Percentiles rank a stretch among this genome's conserved stretches.
Evolutionary conservation across 2,113 vertebrate genomes (phyloP).

Genomic region (Paratilapia polleni): DNA sequence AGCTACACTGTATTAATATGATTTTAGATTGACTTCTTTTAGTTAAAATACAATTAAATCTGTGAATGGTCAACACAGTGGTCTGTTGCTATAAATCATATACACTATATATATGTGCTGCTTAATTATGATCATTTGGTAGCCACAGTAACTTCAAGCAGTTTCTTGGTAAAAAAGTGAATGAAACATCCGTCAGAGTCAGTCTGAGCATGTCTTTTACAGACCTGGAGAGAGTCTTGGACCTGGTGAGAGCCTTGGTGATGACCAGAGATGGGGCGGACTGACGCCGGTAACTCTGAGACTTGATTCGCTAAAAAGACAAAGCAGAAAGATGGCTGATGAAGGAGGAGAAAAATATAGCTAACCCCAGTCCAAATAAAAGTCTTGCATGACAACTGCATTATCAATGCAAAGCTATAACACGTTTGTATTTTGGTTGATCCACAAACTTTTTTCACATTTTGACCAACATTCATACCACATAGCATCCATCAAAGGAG

Average conservation of each 20-base stretch:
- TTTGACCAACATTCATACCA: not conserved
- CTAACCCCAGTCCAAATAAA: not conserved
- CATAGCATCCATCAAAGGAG: not conserved
- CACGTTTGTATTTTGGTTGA: not conserved
- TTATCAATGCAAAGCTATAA: not conserved
- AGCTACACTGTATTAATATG: not conserved
- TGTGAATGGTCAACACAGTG: not conserved
- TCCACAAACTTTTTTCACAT: not conserved
- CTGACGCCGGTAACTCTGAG: slow-evolving; percentile 89
- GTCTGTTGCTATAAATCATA: not conserved
- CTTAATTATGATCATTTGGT: not conserved
- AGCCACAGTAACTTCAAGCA: not conserved
- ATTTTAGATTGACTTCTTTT: not conserved
- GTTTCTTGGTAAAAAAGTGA: not conserved
- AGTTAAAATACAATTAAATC: not conserved
- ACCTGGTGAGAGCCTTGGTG: slow-evolving; percentile 91
- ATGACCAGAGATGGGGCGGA: slow-evolving; percentile 91
- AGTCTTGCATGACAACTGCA: not conserved
- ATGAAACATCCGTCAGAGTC: not conserved
- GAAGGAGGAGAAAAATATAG: not conserved
- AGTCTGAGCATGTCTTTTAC: not conserved
- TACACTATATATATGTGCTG: accelerated
- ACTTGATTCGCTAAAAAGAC: slow-evolving; percentile 86
- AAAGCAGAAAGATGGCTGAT: not conserved
- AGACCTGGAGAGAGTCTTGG: slow-evolving; percentile 88